Evolutionary conservation across 2,113 vertebrate genomes (phyloP).

Genomic region (Percina caprodes): DNA sequence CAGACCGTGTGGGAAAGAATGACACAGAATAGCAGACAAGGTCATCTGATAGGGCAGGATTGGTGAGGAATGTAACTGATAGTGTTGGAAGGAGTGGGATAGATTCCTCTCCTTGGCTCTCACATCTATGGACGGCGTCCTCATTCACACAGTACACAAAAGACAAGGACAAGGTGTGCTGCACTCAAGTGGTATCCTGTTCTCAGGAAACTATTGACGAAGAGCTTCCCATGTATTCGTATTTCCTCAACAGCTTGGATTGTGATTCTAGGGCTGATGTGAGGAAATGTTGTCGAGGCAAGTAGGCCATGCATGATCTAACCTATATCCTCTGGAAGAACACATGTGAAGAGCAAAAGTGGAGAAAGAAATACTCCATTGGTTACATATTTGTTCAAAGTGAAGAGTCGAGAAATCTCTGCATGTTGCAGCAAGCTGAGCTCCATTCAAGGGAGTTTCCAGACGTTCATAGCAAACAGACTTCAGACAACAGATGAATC

Average conservation of each 20-base stretch:
- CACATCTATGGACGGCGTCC: constrained; percentile 70
- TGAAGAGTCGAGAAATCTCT: constrained; percentile 8
- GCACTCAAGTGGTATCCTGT: constrained; percentile 68
- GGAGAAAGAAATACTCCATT: background rate
- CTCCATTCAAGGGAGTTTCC: constrained; percentile 70
- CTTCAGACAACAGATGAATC: constrained; percentile 62
- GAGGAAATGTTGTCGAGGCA: background rate
- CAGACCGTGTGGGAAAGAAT: constrained; percentile 74
- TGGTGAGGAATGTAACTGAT: constrained; percentile 78
- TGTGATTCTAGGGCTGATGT: constrained; percentile 14
- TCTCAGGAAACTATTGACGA: constrained; percentile 61
- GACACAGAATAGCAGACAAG: constrained; percentile 67
- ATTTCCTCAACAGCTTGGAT: constrained; percentile 44
- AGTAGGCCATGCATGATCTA: background rate
- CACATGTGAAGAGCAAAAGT: constrained; percentile 19
- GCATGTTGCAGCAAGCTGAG: constrained; percentile 62
- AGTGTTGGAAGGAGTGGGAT: constrained; percentile 70
- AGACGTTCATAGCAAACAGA: constrained; percentile 61
- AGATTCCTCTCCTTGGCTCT: constrained; percentile 64
- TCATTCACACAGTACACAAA: constrained; percentile 75
- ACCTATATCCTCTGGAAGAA: constrained; percentile 3
- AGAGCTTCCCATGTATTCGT: constrained; percentile 71
- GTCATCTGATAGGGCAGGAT: constrained; percentile 71
- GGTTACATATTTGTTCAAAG: constrained; percentile 16
- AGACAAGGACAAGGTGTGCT: constrained; percentile 70